A percentile compares a stretch with the other conserved stretches of the same genome.
Conservation (phyloP, 92 coral and sea anemone species). For the Epizoanthus scotinus region DNA sequence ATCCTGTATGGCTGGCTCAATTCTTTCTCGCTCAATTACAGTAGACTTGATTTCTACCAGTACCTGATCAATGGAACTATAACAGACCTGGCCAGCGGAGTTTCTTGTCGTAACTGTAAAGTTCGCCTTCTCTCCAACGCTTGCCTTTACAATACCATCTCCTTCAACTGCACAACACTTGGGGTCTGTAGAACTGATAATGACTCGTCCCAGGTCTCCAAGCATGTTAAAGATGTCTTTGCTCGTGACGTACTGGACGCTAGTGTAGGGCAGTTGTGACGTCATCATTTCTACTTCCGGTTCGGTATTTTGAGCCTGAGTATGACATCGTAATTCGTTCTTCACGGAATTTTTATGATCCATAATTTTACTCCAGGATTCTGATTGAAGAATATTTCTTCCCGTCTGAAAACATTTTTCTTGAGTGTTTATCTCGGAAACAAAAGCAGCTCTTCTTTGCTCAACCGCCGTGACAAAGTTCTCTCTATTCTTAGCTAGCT, state of each 20-base stretch:
- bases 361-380: constrained; percentile 32
- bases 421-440: constrained; percentile 18
- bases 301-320: neutral
- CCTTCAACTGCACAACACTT: constrained; percentile 24
- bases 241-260: constrained; percentile 18
- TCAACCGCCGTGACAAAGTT: neutral
- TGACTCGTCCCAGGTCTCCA: constrained; percentile 29
- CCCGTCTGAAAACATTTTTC: constrained; percentile 17
- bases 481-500: neutral
- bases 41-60: constrained; percentile 30
- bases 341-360: constrained; percentile 9
- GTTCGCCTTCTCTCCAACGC: constrained; percentile 7
- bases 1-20: constrained; percentile 28
- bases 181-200: constrained; percentile 34
- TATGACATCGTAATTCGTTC: neutral
- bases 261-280: constrained; percentile 17
- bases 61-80: constrained; percentile 16
- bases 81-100: constrained; percentile 31
- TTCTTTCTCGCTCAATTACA: neutral
- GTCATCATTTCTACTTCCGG: neutral
- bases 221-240: constrained; percentile 21
- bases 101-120: constrained; percentile 27
- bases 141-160: neutral
- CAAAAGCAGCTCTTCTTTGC: neutral
- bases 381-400: constrained; percentile 31